These are phyloP conservation scores for Manduca sexta DNA, from an alignment of 1,140 invertebrate species.

Conservation along the genomic window DNA sequence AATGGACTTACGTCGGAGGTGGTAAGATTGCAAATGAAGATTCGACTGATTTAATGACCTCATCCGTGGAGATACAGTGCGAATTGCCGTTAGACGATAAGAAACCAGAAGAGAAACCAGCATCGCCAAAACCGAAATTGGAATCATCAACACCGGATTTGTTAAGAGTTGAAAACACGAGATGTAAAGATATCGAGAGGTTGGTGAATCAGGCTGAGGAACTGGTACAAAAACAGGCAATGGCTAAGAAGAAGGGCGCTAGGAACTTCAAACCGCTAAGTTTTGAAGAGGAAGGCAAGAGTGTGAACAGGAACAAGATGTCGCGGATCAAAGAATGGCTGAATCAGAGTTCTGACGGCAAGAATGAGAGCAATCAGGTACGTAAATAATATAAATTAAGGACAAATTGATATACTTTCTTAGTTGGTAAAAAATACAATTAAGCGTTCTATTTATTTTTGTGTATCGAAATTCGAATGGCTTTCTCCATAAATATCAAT, in stretches of 20 bases:
- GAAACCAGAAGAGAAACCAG: slow-evolving; percentile 27
- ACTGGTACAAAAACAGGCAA: slow-evolving; percentile 75
- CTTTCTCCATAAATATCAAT: too few relatives aligned
- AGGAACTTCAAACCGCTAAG: slow-evolving; percentile 72
- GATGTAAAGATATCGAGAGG: slow-evolving; percentile 75
- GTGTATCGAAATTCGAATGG: too few relatives aligned
- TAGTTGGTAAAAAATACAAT: too few relatives aligned
- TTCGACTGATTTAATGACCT: slow-evolving; percentile 69
- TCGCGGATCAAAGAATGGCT: slow-evolving; percentile 82
- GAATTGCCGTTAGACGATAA: slow-evolving; percentile 55
- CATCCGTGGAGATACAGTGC: slow-evolving; percentile 64
- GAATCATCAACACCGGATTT: slow-evolving; percentile 52
- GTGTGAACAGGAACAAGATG: slow-evolving; percentile 75
- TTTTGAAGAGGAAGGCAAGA: slow-evolving; percentile 67
- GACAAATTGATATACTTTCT: too few relatives aligned
- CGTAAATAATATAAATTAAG: too few relatives aligned
- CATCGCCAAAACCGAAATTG: slow-evolving; percentile 45
- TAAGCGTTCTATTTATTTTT: too few relatives aligned
- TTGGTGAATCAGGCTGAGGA: slow-evolving; percentile 82
- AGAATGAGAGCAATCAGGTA: slow-evolving; percentile 61
- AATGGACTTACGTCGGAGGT: slow-evolving; percentile 79
- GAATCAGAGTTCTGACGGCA: slow-evolving; percentile 66
- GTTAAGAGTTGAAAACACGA: slow-evolving; percentile 44
- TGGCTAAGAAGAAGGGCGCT: slow-evolving; percentile 62
- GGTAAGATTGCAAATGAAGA: slow-evolving; percentile 65